Percentiles rank a stretch among this genome's conserved stretches.
Evolutionary conservation across 2,113 vertebrate genomes (phyloP).

Genomic region (Polypterus bichir): DNA sequence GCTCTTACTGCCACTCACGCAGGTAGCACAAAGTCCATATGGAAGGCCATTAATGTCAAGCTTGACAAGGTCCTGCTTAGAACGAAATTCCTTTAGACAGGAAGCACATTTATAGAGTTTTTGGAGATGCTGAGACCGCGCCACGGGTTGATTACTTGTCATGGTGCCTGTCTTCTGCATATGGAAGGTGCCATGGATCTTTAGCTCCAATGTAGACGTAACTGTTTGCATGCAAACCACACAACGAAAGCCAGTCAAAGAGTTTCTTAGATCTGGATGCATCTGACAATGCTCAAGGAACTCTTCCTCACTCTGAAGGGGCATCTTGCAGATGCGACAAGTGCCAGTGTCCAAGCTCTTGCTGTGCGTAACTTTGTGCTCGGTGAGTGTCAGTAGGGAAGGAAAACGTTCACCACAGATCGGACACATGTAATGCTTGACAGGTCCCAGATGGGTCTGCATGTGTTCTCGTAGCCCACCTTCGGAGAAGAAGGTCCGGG

Average conservation of each 20-base stretch:
- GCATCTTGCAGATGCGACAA: constrained; percentile 97
- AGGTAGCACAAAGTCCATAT: constrained; percentile 84
- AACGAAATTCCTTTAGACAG: constrained; percentile 93
- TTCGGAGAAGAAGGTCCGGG: constrained; percentile 96
- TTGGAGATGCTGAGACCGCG: constrained; percentile 55
- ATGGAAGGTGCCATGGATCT: constrained; percentile 98
- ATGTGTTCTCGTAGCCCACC: constrained; percentile 89
- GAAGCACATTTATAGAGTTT: constrained; percentile 93
- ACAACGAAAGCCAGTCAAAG: constrained; percentile 92
- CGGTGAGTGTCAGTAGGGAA: constrained; percentile 90
- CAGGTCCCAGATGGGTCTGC: constrained; percentile 94
- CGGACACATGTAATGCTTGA: constrained; percentile 98
- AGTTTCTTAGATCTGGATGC: constrained; percentile 95
- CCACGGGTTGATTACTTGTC: constrained; percentile 60
- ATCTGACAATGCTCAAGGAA: constrained; percentile 98
- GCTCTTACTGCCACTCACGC: constrained; percentile 83
- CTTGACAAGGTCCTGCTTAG: constrained; percentile 89
- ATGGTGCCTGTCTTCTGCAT: constrained; percentile 93
- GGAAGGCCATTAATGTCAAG: constrained; percentile 93
- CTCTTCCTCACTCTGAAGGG: constrained; percentile 90
- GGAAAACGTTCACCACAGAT: constrained; percentile 96
- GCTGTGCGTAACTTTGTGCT: constrained; percentile 97
- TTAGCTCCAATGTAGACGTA: constrained; percentile 94
- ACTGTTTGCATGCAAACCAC: constrained; percentile 99
- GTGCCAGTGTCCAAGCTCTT: constrained; percentile 96